These are phyloP conservation scores for Alexandromys oeconomus DNA, from an alignment of 2,797 vertebrate species.

Conservation along the genomic window DNA sequence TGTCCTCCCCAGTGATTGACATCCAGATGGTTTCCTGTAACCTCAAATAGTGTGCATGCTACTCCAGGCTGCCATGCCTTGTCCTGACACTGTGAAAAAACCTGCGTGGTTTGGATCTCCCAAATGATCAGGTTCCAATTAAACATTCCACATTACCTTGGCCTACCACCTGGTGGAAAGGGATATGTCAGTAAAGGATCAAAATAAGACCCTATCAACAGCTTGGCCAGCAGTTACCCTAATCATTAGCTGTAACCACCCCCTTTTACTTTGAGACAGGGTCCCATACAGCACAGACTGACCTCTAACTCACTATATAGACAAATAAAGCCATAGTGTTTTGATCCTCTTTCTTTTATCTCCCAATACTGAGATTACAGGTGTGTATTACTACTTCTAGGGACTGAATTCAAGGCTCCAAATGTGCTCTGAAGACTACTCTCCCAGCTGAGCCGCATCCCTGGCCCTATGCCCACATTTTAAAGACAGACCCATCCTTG, in stretches of 20 bases:
- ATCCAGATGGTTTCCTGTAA: not conserved
- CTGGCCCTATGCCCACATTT: not conserved
- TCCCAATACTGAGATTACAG: not conserved
- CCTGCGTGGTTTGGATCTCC: not conserved
- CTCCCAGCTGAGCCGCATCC: no score
- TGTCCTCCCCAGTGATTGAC: not conserved
- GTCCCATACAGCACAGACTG: not conserved
- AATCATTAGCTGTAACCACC: not conserved
- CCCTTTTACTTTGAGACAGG: not conserved
- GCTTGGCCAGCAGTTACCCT: not conserved
- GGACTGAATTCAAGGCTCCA: not conserved
- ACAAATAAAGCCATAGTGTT: not conserved
- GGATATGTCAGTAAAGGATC: not conserved
- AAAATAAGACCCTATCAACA: not conserved
- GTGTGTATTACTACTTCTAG: no score
- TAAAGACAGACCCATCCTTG: not conserved
- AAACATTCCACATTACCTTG: not conserved
- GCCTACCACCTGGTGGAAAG: no score
- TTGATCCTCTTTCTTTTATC: not conserved
- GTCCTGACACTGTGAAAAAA: not conserved
- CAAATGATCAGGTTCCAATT: not conserved
- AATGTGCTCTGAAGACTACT: not conserved
- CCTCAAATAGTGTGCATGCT: not conserved
- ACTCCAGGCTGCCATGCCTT: not conserved
- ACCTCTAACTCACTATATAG: not conserved